Evolutionary conservation across 2,797 vertebrate species (phyloP).

Genomic region (Lepilemur ruficaudatus): DNA sequence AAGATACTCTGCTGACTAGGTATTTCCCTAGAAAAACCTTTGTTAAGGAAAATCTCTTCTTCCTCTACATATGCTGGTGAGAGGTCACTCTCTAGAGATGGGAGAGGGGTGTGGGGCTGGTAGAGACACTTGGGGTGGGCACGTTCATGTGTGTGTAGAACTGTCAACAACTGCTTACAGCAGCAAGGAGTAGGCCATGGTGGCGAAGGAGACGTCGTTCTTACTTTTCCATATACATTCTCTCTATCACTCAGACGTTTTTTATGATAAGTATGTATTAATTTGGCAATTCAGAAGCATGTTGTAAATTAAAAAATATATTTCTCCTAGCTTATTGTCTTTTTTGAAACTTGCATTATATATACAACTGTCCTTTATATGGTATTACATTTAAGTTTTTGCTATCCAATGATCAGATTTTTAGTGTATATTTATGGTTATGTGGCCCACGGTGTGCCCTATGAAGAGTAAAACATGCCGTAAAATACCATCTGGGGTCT

Average conservation of each 20-base stretch:
- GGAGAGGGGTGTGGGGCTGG: neutral
- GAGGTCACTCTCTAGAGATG: neutral
- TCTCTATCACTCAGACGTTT: neutral
- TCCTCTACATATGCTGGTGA: neutral
- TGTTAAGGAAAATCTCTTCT: neutral
- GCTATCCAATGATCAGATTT: neutral
- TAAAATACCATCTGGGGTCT: neutral
- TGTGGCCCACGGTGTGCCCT: neutral
- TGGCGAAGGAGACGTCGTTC: neutral
- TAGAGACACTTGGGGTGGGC: neutral
- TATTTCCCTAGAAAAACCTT: neutral
- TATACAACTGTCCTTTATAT: neutral
- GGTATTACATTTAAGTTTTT: neutral
- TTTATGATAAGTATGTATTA: neutral
- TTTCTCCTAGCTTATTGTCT: neutral
- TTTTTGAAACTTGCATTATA: neutral
- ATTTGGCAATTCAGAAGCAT: neutral
- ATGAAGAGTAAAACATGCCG: neutral
- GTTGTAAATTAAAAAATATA: neutral
- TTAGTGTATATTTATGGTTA: neutral
- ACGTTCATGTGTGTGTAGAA: neutral
- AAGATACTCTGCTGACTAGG: neutral
- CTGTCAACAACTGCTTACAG: neutral
- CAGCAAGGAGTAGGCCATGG: no score
- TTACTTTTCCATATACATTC: neutral